A percentile compares a stretch with the other conserved stretches of the same genome.
phyloP scores from a whole-genome alignment of 2,797 vertebrate species.

The Remorina albescens region DNA sequence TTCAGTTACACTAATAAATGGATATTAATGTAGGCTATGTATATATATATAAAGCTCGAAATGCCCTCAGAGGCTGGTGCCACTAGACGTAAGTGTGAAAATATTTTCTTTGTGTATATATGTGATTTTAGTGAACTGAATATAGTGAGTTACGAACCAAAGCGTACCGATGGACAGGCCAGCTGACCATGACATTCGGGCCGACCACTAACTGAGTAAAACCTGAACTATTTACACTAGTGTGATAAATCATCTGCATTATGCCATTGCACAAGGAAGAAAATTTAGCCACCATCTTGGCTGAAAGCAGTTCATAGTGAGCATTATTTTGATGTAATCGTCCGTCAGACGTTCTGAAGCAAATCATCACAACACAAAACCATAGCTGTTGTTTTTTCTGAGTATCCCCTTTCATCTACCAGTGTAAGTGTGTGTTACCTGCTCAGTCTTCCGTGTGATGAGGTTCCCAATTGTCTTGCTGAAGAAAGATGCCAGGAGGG shows the following conservation, averaged over 20 bases:
- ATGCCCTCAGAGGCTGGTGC: not conserved
- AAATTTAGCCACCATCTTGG: conserved; percentile 20
- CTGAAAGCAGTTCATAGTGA: not conserved
- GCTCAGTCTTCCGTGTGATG: conserved; percentile 96
- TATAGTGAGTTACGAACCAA: not conserved
- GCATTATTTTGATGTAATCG: conserved; percentile 16
- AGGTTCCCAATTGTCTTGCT: conserved; percentile 98
- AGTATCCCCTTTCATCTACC: conserved; percentile 34
- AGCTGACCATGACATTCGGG: conserved; percentile 4
- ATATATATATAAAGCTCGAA: not conserved
- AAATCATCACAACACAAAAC: conserved; percentile 28
- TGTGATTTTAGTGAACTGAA: not conserved
- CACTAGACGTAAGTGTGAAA: not conserved
- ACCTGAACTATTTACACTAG: not conserved
- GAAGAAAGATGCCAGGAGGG: conserved; percentile 97
- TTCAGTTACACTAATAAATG: not conserved
- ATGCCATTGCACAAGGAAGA: conserved; percentile 27
- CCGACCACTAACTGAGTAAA: not conserved
- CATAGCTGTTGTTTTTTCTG: conserved; percentile 3
- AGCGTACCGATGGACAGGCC: not conserved
- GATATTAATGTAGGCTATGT: not conserved
- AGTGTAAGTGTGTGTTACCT: conserved; percentile 81
- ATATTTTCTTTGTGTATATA: not conserved
- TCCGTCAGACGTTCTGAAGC: conserved; percentile 27
- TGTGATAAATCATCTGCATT: not conserved